Base-by-base conservation (phyloP, 1,140 invertebrate species). In the Teleogryllus occipitalis region DNA sequence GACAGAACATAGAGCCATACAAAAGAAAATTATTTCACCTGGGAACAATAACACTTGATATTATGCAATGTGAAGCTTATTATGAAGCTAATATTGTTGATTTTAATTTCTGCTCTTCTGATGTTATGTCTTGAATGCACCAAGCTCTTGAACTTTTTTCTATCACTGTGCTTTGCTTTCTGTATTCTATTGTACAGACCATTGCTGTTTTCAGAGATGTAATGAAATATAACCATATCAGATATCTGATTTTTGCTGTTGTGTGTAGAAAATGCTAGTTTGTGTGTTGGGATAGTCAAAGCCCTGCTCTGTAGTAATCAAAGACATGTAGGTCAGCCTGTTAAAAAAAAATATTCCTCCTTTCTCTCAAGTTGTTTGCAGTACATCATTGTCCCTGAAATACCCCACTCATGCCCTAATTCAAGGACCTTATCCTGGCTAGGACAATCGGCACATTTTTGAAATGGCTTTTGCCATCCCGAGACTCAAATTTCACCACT, bases 391-490 rank as follows among this genome's bases (percentile, higher is more conserved):
- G 18, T 65, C 54, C 54, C 18, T 65, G 27, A 39, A 39, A 39
- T 39, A 39, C 27, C 27, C 27, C 27, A 65, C 10, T 10, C 7
- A 18, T 65, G 10, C 54, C 10, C 18, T 10, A 18, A 14, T 14
- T 18, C 10, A 18, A 65, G 54, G 54, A 65, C 54, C 18, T 65
- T 65, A 65, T 65, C 54, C 54, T 65, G 54, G 54, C 54, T 65
- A 65, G 54, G 54, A 65, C 54, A 65, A 65, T 65, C 54, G 54
- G 54, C 54, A 65, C 54, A 39, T 65, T 65, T 65, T 65, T 65
- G 18, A 65, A 65, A 65, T 65, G 54, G 54, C 54, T 18, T 65
- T 65, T 65, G 54, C 54, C 54, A 14, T 65, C 54, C 54, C 54
- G 18, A 65, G 54, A 65, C 54, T 65, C 54, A 65, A 65, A 65